phyloP scores from a whole-genome alignment of 2,113 vertebrate genomes.

The Xyliphius kryptos region DNA sequence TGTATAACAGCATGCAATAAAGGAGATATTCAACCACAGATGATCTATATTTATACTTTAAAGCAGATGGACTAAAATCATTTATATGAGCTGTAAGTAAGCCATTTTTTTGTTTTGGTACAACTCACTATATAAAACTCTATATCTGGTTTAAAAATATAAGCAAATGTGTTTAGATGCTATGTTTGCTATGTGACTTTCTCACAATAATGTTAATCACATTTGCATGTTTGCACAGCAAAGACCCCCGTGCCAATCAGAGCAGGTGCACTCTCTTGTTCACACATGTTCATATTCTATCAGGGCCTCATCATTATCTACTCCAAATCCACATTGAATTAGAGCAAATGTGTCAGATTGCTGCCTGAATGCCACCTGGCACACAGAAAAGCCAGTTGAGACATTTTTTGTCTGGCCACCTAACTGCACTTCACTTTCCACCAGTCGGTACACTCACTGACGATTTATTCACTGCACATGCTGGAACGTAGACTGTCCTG shows the following conservation, averaged over 20 bases:
- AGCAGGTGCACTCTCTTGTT: conserved; percentile 25
- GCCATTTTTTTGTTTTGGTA: neutral
- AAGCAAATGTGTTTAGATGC: neutral
- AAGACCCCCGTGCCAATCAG: conserved; percentile 16
- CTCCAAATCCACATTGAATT: conserved; percentile 37
- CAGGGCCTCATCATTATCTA: conserved; percentile 33
- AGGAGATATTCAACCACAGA: too few relatives aligned
- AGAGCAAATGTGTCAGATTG: conserved; percentile 16
- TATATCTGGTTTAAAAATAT: conserved; percentile 4
- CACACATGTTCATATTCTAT: conserved; percentile 7
- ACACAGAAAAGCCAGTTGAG: conserved; percentile 23
- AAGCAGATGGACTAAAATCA: too few relatives aligned
- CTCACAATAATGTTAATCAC: conserved; percentile 35
- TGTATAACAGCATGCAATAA: too few relatives aligned
- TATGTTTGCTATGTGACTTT: conserved; percentile 12
- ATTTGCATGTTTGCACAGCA: conserved; percentile 37
- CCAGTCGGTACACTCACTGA: neutral
- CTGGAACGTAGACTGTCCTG: too few relatives aligned
- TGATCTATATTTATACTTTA: too few relatives aligned
- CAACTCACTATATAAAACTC: too few relatives aligned
- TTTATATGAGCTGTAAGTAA: too few relatives aligned
- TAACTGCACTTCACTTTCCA: conserved; percentile 13
- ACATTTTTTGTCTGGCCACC: conserved; percentile 20
- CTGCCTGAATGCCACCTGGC: conserved; percentile 32
- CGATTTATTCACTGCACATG: too few relatives aligned